Evolutionary conservation across 2,888 invertebrate genomes (phyloP), one percentile per base, ranked within the genome.

Genomic region (Julus scanicus): DNA sequence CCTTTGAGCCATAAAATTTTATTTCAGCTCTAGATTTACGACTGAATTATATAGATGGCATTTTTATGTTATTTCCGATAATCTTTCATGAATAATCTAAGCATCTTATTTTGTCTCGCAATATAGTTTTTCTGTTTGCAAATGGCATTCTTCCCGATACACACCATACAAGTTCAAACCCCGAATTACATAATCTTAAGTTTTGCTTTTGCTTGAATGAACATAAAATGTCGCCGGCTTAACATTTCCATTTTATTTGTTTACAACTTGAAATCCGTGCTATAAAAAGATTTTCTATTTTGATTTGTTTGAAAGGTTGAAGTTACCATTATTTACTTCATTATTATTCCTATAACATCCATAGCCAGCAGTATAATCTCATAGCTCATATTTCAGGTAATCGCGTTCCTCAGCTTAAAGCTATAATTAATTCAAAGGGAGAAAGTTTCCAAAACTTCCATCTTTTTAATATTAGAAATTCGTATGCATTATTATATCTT

Each of bases 61-160:
- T 71, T 71, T 63, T 71, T 71, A 71, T 71, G 71, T 29, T 71
- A 71, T 71, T n/a, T 71, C 71, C 71, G 71, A 71, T 71, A 71
- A 71, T 71, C 71, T 71, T 71, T n/a, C 29, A 71, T 71, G 71
- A 71, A 71, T 71, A 71, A 71, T 71, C 71, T 71, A 71, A 29
- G 71, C 9, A 29, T 71, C n/a, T 71, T 71, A 29, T 71, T 71
- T 29, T 29, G 71, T 71, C n/a, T 71, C 29, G 71, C 71, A 57
- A n/a, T 57, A 29, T n/a, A 71, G 29, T 29, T 29, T 71, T 71
- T 71, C 9, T 29, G 29, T 71, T 29, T n/a, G 29, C n/a, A 29
- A 29, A 29, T 71, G 29, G 2, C 29, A 71, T 71, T 29, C 29
- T 71, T 11, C 29, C 71, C 9, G 6, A n/a, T 29, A 29, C 29